phyloP scores from a whole-genome alignment of 2,113 vertebrate genomes.

The Oncorhynchus gorbuscha region DNA sequence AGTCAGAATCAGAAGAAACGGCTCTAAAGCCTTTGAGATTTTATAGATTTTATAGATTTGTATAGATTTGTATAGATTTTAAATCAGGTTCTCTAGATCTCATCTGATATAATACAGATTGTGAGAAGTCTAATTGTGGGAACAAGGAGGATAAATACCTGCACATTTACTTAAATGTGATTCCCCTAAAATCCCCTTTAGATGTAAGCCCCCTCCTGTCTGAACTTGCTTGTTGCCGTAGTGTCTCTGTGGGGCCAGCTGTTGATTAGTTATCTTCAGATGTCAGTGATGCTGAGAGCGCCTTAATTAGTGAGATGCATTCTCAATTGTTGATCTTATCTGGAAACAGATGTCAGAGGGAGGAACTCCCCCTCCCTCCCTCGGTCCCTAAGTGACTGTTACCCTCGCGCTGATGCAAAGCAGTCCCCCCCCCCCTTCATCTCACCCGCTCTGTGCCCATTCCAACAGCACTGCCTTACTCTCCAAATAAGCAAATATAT shows the following conservation, averaged over 20 bases:
- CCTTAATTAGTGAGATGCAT: constrained; percentile 90
- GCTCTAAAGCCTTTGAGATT: background rate
- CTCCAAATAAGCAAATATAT: constrained; percentile 75
- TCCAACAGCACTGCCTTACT: constrained; percentile 52
- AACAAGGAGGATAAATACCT: constrained; percentile 38
- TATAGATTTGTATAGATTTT: no score
- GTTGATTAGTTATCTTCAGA: constrained; percentile 80
- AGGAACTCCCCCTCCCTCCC: constrained; percentile 72
- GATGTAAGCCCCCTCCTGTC: background rate
- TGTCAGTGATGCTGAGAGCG: constrained; percentile 79
- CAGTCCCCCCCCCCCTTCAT: constrained; percentile 54
- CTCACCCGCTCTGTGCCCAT: constrained; percentile 47
- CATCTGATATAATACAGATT: constrained; percentile 44
- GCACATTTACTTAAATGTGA: constrained; percentile 49
- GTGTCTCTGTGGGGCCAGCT: constrained; percentile 66
- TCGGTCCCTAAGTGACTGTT: constrained; percentile 85
- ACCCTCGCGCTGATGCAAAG: constrained; percentile 84
- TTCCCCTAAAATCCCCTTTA: constrained; percentile 44
- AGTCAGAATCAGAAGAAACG: background rate
- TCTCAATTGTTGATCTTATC: constrained; percentile 91
- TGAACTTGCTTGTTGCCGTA: constrained; percentile 71
- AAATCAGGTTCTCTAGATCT: constrained; percentile 39
- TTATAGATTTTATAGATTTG: no score
- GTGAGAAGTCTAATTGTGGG: constrained; percentile 38
- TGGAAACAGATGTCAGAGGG: constrained; percentile 87